These are phyloP conservation scores for Macroramphosus scolopax DNA, from an alignment of 2,797 vertebrate species.

Conservation along the genomic window DNA sequence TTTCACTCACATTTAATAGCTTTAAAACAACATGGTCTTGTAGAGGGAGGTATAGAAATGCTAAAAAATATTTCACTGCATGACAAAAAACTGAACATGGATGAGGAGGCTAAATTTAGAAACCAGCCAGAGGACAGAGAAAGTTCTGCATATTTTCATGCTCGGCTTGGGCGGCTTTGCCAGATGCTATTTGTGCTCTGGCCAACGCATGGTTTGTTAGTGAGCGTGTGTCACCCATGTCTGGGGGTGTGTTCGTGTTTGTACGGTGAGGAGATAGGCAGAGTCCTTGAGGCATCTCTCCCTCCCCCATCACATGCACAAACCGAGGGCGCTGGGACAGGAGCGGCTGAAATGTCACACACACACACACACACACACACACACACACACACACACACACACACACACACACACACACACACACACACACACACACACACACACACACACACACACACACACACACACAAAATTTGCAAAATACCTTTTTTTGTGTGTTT, in stretches of 20 bases:
- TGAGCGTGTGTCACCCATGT: slow-evolving; percentile 51
- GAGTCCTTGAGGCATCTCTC: slow-evolving; percentile 59
- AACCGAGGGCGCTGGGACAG: slow-evolving; percentile 41
- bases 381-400: neutral
- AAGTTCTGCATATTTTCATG: slow-evolving; percentile 69
- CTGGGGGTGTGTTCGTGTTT: slow-evolving; percentile 28
- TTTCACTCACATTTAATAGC: no score
- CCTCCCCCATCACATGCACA: slow-evolving; percentile 44
- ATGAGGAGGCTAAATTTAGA: slow-evolving; percentile 62
- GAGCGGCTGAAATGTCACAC: slow-evolving; percentile 63
- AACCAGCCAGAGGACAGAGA: slow-evolving; percentile 61
- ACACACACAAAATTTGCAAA: no score
- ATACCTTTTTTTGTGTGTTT: no score
- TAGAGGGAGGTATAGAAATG: no score
- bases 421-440: neutral
- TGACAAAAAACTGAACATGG: slow-evolving; percentile 19
- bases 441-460: neutral
- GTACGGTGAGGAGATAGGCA: slow-evolving; percentile 34
- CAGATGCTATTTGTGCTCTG: slow-evolving; percentile 64
- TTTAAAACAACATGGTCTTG: no score
- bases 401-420: slow-evolving; percentile 1
- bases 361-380: neutral
- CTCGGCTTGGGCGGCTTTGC: slow-evolving; percentile 59
- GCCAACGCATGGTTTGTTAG: slow-evolving; percentile 53
- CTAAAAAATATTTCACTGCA: no score